phyloP scores from a whole-genome alignment of 37 sponge, comb jelly and placozoan genomes.

The Haliclona indistincta region DNA sequence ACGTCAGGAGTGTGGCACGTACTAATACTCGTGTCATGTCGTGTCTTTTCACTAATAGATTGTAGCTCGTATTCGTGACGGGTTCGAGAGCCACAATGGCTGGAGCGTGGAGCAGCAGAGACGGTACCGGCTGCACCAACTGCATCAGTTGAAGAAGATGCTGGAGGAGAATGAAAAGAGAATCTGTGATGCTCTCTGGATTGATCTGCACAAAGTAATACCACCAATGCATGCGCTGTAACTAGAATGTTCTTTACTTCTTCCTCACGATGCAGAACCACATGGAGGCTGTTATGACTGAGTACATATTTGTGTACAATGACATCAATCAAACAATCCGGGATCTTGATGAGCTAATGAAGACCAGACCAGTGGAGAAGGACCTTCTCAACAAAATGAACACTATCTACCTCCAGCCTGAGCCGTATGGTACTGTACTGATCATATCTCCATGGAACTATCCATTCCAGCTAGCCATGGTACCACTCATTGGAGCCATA shows the following conservation, averaged over 20 bases:
- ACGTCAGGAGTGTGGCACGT: too few relatives aligned
- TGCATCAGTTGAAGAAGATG: slow-evolving; percentile 40
- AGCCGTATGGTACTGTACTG: slow-evolving; percentile 82
- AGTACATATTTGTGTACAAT: slow-evolving; percentile 6
- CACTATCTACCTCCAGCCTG: slow-evolving; percentile 43
- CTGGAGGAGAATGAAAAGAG: slow-evolving; percentile 35
- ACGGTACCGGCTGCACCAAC: slow-evolving; percentile 40
- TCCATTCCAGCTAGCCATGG: slow-evolving; percentile 69
- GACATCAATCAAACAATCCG: slow-evolving; percentile 47
- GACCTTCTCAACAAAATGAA: slow-evolving; percentile 55
- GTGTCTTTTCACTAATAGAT: too few relatives aligned
- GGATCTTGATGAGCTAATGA: slow-evolving; percentile 65
- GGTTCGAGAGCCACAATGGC: not conserved
- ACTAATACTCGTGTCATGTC: too few relatives aligned
- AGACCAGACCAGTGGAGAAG: slow-evolving; percentile 46
- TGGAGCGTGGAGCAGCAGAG: not conserved
- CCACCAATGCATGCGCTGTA: too few relatives aligned
- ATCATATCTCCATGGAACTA: slow-evolving; percentile 94
- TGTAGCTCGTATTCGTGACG: slow-evolving; percentile 10
- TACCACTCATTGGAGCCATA: slow-evolving; percentile 88
- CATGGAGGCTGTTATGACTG: slow-evolving; percentile 44
- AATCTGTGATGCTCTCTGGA: slow-evolving; percentile 35
- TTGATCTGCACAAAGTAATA: slow-evolving; percentile 55
- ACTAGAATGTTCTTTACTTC: too few relatives aligned
- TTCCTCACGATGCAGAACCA: too few relatives aligned